Percentiles rank a stretch among this genome's conserved stretches.
Evolutionary conservation across 2,113 vertebrate genomes (phyloP).

Genomic region (Cygnus buccinator): DNA sequence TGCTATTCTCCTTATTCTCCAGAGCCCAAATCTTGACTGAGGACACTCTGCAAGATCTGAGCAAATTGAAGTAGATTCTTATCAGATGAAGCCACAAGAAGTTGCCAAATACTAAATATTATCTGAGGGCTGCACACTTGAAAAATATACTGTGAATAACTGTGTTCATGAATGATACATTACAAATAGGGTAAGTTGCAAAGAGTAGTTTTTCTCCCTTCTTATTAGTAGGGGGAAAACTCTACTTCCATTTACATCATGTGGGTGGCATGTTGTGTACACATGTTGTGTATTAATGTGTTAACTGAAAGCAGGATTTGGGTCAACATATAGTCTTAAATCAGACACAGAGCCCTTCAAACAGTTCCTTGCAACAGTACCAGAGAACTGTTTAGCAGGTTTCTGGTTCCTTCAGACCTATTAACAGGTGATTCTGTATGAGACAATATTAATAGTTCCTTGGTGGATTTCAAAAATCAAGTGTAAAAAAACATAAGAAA

Average conservation of each 20-base stretch:
- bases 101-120: neutral
- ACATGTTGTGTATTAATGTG: neutral
- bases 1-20: neutral
- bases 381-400: neutral
- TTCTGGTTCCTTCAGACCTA: neutral
- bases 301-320: neutral
- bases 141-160: neutral
- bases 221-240: neutral
- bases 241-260: neutral
- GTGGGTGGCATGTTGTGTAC: neutral
- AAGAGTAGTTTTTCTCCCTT: neutral
- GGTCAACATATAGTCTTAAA: neutral
- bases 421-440: neutral
- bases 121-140: neutral
- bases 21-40: neutral
- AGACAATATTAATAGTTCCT: neutral
- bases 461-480: neutral
- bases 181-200: neutral
- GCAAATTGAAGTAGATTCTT: neutral
- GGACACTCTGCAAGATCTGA: neutral
- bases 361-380: neutral
- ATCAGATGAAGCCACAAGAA: neutral
- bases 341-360: neutral
- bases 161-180: constrained; percentile 2
- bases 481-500: neutral